A percentile compares a stretch with the other conserved stretches of the same genome.
Evolutionary conservation across 2,888 invertebrate genomes (phyloP).

Genomic region (Phaonia tiefii): DNA sequence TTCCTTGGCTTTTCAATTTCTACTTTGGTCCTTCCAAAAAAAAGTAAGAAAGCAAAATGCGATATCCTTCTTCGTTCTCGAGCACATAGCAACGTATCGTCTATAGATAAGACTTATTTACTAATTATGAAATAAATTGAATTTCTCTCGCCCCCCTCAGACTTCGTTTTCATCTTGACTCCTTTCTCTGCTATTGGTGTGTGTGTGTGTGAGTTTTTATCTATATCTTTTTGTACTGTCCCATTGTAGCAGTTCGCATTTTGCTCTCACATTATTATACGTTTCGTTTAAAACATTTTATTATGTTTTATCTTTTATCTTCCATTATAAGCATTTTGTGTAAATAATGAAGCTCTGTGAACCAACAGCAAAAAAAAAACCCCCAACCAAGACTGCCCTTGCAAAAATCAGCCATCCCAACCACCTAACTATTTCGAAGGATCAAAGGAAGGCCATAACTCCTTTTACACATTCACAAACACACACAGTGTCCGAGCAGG

Average conservation of each 20-base stretch:
- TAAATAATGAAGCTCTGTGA: neutral
- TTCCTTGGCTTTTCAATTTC: neutral
- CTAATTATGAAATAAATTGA: slow-evolving; percentile 50
- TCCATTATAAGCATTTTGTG: slow-evolving; percentile 36
- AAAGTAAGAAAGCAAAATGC: neutral
- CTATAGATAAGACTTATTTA: slow-evolving; percentile 45
- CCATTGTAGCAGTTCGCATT: neutral
- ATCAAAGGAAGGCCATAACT: slow-evolving; percentile 6
- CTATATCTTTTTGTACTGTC: no score
- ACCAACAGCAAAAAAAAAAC: neutral
- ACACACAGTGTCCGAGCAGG: neutral
- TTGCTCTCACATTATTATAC: slow-evolving; percentile 6
- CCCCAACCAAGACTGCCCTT: neutral
- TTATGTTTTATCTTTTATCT: slow-evolving; percentile 38
- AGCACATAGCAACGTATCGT: neutral
- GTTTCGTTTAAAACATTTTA: slow-evolving; percentile 12
- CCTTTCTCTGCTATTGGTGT: no score
- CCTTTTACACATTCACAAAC: neutral
- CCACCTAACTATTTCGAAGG: neutral
- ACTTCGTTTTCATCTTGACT: neutral
- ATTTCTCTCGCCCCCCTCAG: slow-evolving; percentile 21
- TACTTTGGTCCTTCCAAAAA: neutral
- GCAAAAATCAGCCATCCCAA: no score
- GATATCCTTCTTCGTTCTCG: no score
- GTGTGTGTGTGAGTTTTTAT: neutral